Evolutionary conservation across 2,113 vertebrate genomes (phyloP).

Genomic region (Ardeotis arabs): DNA sequence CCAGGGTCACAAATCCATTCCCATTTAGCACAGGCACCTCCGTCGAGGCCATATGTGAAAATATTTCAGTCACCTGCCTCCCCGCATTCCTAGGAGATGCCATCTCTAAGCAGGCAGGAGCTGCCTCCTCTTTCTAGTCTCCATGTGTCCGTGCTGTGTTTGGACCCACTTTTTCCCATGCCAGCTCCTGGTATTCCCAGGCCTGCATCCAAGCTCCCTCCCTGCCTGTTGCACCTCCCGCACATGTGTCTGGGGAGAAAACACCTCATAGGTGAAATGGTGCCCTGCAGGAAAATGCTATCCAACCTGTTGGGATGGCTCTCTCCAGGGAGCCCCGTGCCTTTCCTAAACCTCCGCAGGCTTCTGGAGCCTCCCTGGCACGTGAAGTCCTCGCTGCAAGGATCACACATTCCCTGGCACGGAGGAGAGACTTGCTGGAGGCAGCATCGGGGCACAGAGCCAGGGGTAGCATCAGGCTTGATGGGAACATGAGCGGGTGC

Average conservation of each 20-base stretch:
- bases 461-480: background rate
- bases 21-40: background rate
- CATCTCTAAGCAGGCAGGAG: background rate
- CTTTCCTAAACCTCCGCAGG: background rate
- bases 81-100: background rate
- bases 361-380: background rate
- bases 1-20: background rate
- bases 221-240: background rate
- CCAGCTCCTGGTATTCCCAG: background rate
- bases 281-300: background rate
- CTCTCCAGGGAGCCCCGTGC: background rate
- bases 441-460: background rate
- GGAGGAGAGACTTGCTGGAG: background rate
- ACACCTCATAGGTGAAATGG: background rate
- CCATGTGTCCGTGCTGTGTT: background rate
- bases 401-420: background rate
- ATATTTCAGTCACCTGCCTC: background rate
- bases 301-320: background rate
- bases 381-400: background rate
- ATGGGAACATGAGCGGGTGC: rapidly evolving
- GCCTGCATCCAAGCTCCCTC: background rate
- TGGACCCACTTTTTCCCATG: background rate
- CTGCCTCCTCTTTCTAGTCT: background rate
- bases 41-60: background rate
- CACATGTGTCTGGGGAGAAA: background rate